Base-by-base conservation (phyloP, 2,888 invertebrate species). In the Mayetiola destructor region DNA sequence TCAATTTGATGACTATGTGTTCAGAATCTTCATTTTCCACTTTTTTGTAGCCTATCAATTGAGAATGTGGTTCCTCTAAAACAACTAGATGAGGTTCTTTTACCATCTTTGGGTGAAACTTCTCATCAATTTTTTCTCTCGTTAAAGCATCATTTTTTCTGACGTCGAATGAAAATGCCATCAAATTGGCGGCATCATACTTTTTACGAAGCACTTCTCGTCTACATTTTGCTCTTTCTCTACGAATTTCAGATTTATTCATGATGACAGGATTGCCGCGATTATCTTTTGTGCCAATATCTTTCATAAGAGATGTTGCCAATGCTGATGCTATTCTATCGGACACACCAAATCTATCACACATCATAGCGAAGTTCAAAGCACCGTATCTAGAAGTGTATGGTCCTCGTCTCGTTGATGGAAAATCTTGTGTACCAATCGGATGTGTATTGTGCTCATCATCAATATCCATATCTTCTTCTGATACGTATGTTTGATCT, bases 41-140 rank as follows among this genome's bases (percentile, higher is more conserved):
- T 16, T 53, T 53, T 16, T 14, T 14, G 29, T 53, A 53, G 16
- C 53, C 53, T 9, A 53, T 6, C 27, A 53, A 27, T 27, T 27
- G 16, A 6, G 23, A 23, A 29, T 30, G 6, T n/a, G 53, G 53
- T 27, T 29, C 53, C 27, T n/a, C 27, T 14, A 30, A 16, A 53
- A 53, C 53, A 53, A 53, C 30, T 29, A 53, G 16, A 53, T 29
- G 53, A 21, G 53, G 53, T 30, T 53, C 53, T 27, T 53, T 53
- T 14, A 53, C 53, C 53, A 30, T 53, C 6, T 12, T 53, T 21
- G 30, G 23, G 27, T 53, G 53, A 4, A 27, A 27, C 14, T 53
- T 53, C 5, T 53, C 6, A 53, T 21, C 29, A 14, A 53, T 53
- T 53, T 53, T 53, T 27, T 53, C 53, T 27, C 8, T 27, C 3